phyloP scores from a whole-genome alignment of 2,113 vertebrate genomes.

The Eulacestoma nigropectus region DNA sequence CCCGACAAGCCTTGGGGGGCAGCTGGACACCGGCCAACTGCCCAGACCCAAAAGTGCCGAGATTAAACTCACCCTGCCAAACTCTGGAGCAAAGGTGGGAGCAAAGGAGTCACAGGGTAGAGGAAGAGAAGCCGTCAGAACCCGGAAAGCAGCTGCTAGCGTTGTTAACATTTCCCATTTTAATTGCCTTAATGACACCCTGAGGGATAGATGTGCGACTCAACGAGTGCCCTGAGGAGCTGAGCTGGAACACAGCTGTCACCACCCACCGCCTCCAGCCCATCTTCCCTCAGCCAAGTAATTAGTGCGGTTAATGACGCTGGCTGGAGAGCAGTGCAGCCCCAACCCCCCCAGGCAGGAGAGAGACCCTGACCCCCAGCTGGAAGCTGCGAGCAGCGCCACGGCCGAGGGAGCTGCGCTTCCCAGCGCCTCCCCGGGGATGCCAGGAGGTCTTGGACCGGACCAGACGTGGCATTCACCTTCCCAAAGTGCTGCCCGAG shows the following conservation, averaged over 20 bases:
- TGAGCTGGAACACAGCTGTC: conserved; percentile 26
- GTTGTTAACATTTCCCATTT: conserved; percentile 26
- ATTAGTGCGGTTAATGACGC: neutral
- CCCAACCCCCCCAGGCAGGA: neutral
- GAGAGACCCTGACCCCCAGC: neutral
- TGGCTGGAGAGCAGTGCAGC: neutral
- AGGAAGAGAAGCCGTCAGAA: neutral
- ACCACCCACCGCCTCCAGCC: neutral
- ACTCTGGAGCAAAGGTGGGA: neutral
- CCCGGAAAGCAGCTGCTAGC: neutral
- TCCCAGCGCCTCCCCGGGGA: neutral
- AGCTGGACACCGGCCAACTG: neutral
- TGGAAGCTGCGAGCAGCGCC: neutral
- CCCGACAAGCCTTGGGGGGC: neutral
- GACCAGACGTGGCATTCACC: neutral
- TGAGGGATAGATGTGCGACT: conserved; percentile 1
- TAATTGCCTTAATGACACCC: conserved; percentile 48
- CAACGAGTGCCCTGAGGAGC: neutral
- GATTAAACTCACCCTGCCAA: neutral
- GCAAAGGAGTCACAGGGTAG: neutral
- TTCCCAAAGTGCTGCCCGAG: neutral
- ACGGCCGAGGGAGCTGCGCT: accelerated
- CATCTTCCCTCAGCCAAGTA: conserved; percentile 1
- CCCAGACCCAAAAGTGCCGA: neutral
- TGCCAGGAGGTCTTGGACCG: neutral